Conservation (phyloP, 2,797 vertebrate species). For the Pseudomugil tenellus region DNA sequence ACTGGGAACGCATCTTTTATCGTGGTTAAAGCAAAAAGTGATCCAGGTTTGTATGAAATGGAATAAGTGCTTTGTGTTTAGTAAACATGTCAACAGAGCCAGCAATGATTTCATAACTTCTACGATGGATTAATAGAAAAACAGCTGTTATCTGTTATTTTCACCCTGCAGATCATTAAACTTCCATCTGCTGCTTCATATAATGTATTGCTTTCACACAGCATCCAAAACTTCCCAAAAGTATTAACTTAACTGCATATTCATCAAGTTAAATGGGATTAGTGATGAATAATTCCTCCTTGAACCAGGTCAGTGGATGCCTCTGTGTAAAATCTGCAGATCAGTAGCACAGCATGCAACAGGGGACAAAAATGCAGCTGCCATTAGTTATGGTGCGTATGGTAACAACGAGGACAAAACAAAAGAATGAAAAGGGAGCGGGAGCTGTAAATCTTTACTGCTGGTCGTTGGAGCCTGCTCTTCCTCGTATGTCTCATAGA, state of each 20-base stretch:
- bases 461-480: slow-evolving; percentile 2
- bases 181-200: neutral
- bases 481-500: slow-evolving; percentile 5
- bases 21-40: neutral
- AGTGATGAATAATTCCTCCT: neutral
- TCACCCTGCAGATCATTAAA: neutral
- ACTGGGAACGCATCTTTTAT: neutral
- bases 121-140: neutral
- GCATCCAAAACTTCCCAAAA: neutral
- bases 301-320: neutral
- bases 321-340: neutral
- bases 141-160: neutral
- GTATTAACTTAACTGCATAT: neutral
- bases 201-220: neutral
- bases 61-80: no score
- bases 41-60: neutral
- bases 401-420: neutral
- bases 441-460: slow-evolving; percentile 13
- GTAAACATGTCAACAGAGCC: neutral
- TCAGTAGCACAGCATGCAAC: neutral
- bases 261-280: neutral
- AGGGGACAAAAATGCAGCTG: neutral
- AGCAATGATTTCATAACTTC: no score
- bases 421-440: neutral
- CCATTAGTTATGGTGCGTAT: slow-evolving; percentile 9